These are phyloP conservation scores for Saxicola maurus DNA, from an alignment of 2,797 vertebrate genomes.

Conservation along the genomic window DNA sequence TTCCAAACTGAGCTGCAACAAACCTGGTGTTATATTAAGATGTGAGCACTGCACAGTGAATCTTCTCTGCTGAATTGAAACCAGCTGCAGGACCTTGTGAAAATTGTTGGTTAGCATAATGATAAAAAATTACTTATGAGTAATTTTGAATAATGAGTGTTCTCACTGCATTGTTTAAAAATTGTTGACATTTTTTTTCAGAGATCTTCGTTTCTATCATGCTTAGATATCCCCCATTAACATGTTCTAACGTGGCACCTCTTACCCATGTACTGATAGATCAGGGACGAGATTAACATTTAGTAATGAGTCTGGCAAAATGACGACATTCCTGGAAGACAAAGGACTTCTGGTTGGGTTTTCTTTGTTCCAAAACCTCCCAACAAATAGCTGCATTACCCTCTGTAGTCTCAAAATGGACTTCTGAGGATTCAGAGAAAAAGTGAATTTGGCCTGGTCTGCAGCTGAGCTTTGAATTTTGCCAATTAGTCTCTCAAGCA, in stretches of 20 bases:
- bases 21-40: background rate
- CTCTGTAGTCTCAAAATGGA: background rate
- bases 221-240: background rate
- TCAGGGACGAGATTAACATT: background rate
- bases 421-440: background rate
- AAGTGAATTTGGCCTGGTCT: background rate
- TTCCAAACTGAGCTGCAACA: background rate
- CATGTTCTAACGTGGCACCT: background rate
- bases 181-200: background rate
- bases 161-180: background rate
- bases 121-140: background rate
- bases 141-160: background rate
- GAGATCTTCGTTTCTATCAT: background rate
- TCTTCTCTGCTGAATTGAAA: background rate
- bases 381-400: background rate
- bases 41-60: background rate
- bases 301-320: background rate
- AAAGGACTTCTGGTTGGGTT: background rate
- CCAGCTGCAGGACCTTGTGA: background rate
- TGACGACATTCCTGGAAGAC: background rate
- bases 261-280: background rate
- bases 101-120: background rate
- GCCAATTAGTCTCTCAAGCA: background rate
- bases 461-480: background rate
- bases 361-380: background rate